Evolutionary conservation across 2,113 vertebrate genomes (phyloP), one percentile per base, ranked within the genome.

Genomic region (Pygoscelis antarcticus): DNA sequence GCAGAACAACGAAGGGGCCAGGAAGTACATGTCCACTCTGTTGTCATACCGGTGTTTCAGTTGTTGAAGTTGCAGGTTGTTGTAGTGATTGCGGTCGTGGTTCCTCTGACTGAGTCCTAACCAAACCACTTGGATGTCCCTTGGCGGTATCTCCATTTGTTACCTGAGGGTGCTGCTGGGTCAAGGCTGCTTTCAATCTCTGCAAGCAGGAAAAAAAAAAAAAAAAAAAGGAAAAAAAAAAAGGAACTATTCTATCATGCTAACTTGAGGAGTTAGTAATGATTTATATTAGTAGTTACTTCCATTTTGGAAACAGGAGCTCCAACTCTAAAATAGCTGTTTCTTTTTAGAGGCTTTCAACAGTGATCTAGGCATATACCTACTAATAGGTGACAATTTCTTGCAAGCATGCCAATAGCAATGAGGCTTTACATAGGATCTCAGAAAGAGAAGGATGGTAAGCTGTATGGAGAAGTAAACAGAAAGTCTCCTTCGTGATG

Each of bases 1-100:
- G 11, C 11, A 10, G 32, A 64, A 87, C 4, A 55, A 20, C 34
- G 34, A 80, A 83, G 15, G 9, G 16, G 12, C 10, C 6, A 49
- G 61, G 44, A 93, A 55, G 26, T 22, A 64, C 10, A 32, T 1
- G 5, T 16, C 26, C 21, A 26, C 29, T 61, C 20, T 19, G 42
- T 49, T 75, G 51, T 68, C 99, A 94, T 98, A 99, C 99, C 98
- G 99, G 99, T 52, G 99, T 99, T 98, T 99, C 99, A 89, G 99
- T 99, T 92, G 99, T 99, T 90, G 99, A 99, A 61, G 99, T 99
- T 94, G 99, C 99, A 81, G 99, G 99, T 89, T 99, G 99, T 89
- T 99, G 99, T n/a, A 99, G 98, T 38, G 99, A 99, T 78, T 99
- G 99, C 68, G 98, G 97, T 61, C 98, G 98, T 19, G 98, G 97